phyloP scores from a whole-genome alignment of 2,113 vertebrate genomes.

The Labeo rohita region DNA sequence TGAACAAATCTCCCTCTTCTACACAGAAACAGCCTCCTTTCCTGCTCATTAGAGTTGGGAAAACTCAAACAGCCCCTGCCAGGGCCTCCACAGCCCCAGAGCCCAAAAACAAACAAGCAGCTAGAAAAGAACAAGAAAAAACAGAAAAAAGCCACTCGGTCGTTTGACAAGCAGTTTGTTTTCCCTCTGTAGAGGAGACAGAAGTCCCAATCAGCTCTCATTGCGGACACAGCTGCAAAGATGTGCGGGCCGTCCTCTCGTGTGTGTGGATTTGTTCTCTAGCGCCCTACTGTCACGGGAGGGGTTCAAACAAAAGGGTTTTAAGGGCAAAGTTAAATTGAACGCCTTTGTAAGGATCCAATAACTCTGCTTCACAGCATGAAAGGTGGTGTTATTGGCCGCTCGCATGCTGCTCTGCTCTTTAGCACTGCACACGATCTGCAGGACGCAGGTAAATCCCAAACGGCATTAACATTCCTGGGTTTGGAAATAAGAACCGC shows the following conservation, averaged over 20 bases:
- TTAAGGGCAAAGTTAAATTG: constrained; percentile 49
- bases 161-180: constrained; percentile 59
- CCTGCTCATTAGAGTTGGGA: constrained; percentile 53
- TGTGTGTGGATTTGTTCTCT: constrained; percentile 51
- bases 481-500: constrained; percentile 36
- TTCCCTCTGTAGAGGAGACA: constrained; percentile 64
- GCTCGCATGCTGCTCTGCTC: background rate
- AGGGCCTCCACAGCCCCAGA: constrained; percentile 45
- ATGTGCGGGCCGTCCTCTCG: constrained; percentile 30
- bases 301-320: constrained; percentile 53
- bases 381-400: constrained; percentile 46
- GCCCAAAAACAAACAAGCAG: constrained; percentile 61
- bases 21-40: constrained; percentile 27
- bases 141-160: constrained; percentile 52
- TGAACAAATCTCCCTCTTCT: constrained; percentile 39
- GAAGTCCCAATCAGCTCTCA: constrained; percentile 58
- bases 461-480: constrained; percentile 47
- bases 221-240: constrained; percentile 59
- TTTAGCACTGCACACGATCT: background rate
- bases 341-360: constrained; percentile 52
- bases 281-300: constrained; percentile 50
- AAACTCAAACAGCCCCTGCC: constrained; percentile 57
- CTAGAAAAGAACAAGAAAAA: constrained; percentile 41
- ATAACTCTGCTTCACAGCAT: constrained; percentile 49
- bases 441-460: constrained; percentile 45